phyloP scores from a whole-genome alignment of 2,113 vertebrate genomes.

The Ammodytes dubius region DNA sequence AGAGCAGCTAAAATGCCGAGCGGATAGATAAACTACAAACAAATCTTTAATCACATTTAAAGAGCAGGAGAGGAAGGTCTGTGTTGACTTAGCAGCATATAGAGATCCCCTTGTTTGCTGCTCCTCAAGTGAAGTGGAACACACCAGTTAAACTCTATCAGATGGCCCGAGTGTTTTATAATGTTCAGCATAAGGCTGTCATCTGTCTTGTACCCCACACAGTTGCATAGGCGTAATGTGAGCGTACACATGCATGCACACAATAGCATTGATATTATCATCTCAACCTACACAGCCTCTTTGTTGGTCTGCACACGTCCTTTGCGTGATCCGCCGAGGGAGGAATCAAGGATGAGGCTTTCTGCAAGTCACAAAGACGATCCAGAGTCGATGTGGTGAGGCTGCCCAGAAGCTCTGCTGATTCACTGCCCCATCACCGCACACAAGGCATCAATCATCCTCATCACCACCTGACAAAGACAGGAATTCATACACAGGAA shows the following conservation, averaged over 20 bases:
- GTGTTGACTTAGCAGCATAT: slow-evolving; percentile 73
- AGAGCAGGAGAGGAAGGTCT: slow-evolving; percentile 48
- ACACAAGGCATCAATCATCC: slow-evolving; percentile 62
- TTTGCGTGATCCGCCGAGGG: slow-evolving; percentile 51
- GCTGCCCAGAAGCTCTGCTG: slow-evolving; percentile 30
- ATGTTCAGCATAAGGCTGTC: slow-evolving; percentile 79
- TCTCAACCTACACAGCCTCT: slow-evolving; percentile 71
- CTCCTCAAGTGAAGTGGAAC: slow-evolving; percentile 73
- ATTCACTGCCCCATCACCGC: slow-evolving; percentile 48
- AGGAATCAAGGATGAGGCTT: slow-evolving; percentile 57
- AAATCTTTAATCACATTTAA: slow-evolving; percentile 66
- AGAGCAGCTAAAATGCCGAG: slow-evolving; percentile 46
- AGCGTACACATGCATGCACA: slow-evolving; percentile 56
- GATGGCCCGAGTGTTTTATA: slow-evolving; percentile 80
- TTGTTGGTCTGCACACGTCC: slow-evolving; percentile 80
- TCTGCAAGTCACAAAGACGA: slow-evolving; percentile 58
- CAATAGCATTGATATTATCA: slow-evolving; percentile 54
- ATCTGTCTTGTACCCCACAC: slow-evolving; percentile 78
- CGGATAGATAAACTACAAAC: slow-evolving; percentile 64
- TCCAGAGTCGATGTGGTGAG: slow-evolving; percentile 26
- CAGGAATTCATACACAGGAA: slow-evolving; percentile 62
- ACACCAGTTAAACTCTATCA: slow-evolving; percentile 76
- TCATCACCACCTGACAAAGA: slow-evolving; percentile 54
- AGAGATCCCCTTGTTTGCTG: slow-evolving; percentile 71
- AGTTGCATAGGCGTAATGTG: slow-evolving; percentile 75